Base-by-base conservation (phyloP, 2,797 vertebrate species). In the Remorina albescens region DNA sequence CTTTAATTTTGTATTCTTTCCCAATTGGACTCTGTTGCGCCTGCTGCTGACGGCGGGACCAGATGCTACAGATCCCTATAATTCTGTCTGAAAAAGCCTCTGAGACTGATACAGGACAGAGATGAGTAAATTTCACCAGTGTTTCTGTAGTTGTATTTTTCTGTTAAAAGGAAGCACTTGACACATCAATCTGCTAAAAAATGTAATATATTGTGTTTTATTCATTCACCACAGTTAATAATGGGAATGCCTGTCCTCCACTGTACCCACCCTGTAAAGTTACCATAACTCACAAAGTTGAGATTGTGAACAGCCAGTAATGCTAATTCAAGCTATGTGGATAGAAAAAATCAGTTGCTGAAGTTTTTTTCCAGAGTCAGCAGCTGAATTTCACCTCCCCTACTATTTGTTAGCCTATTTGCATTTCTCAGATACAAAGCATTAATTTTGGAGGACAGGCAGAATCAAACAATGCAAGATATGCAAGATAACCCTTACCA, bases 31-130 rank as follows among this genome's bases (percentile, higher is more conserved):
- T 53, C 65, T 44, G 67, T 6, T n/a, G 26, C 65, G 81, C 76
- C 81, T 84, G 84, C 84, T 80, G 79, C 71, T 74, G 73, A 77
- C 72, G 73, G 65, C 58, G 39, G 34, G 47, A 74, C 61, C 76
- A 82, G 67, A 60, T 76, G 55, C 73, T 75, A 51, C 75, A 68
- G n/a, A 39, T 80, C 49, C 77, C 78, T n/a, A 73, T 59, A 59
- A 76, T 54, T 73, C 62, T 23, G 28, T 71, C 53, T 72, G n/a
- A n/a, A 73, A 72, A 68, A 30, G 75, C 63, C 51, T 42, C 30
- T 59, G 32, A 19, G 0, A 44, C 15, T 37, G 11, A 63, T 71
- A 68, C 37, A 42, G 34, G n/a, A 79, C 51, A 26, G 2, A 34
- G 19, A 25, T 13, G 19, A n/a, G 19, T 8, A 39, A 36, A 53